Evolutionary conservation across 2,113 vertebrate genomes (phyloP), one percentile per base, ranked within the genome.

Genomic region (Mus spicilegus): DNA sequence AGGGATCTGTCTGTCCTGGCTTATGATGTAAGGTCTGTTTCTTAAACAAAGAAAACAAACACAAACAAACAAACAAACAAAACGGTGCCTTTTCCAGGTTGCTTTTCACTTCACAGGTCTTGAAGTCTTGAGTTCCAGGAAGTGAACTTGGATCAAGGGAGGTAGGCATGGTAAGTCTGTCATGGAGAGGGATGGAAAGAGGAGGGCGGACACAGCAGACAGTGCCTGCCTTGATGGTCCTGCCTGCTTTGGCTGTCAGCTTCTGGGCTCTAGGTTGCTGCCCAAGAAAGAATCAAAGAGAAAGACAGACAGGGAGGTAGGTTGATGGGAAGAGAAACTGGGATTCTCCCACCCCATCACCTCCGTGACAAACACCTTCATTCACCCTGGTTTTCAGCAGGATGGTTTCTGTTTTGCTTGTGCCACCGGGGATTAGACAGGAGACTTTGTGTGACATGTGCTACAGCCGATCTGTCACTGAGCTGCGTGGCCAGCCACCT

Each of bases 271-370:
- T 9, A 7, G 80, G 8, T 17, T 56, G 49, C n/a, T n/a, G 2
- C 49, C 42, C 22, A 42, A 24, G 3, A 36, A 1, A 56, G 58
- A 36, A 2, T 46, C 49, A 46, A 39, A 24, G 8, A 9, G 11
- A 36, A 61, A 56, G 58, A 49, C 9, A 46, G 67, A 1, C n/a
- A 46, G 42, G 4, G 73, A 36, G n/a, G 72, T 19, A 36, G 73
- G 30, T 58, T 19, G 61, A 13, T 30, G 56, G 5, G 10, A 36
- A 49, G 56, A 46, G 75, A 46, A 22, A 49, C 7, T 3, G 56
- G 36, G 36, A 26, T 39, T 39, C 20, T 51, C 46, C 51, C 0
- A 0, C 39, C 39, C 2, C 1, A 16, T 81, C 56, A 0, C 24
- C 2, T 1, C 14, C 69, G 17, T 22, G 51, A 89, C 49, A 63